These are phyloP conservation scores for Panopea generosa DNA, from an alignment of 2,888 invertebrate genomes.

Conservation along the genomic window DNA sequence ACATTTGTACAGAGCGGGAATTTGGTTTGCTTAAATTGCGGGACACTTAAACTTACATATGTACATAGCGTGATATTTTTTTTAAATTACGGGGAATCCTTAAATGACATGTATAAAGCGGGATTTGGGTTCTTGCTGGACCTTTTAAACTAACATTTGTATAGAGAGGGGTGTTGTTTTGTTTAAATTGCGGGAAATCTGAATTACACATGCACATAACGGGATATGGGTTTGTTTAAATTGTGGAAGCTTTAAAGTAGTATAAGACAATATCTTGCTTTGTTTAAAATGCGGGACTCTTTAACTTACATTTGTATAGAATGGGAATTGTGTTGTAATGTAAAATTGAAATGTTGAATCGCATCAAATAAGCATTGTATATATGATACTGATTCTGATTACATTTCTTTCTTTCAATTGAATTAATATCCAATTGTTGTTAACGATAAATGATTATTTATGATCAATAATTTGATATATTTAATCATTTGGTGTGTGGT, in stretches of 20 bases:
- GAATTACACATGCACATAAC: slow-evolving; percentile 14
- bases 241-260: no score
- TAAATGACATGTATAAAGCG: slow-evolving; percentile 15
- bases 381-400: no score
- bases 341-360: not conserved
- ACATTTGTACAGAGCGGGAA: not conserved
- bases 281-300: slow-evolving; percentile 8
- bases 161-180: not conserved
- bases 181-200: slow-evolving; percentile 1
- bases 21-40: not conserved
- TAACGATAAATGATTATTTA: no score
- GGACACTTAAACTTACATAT: slow-evolving; percentile 24
- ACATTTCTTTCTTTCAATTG: no score
- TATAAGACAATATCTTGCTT: no score
- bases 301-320: slow-evolving; percentile 17
- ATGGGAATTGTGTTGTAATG: not conserved
- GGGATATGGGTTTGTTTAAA: not conserved
- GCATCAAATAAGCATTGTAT: no score
- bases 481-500: no score
- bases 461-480: no score
- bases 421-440: no score
- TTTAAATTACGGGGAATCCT: slow-evolving; percentile 2
- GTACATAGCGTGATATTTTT: not conserved
- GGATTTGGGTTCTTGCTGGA: not conserved
- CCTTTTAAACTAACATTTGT: slow-evolving; percentile 16